Evolutionary conservation across 2,888 invertebrate species (phyloP), one percentile per base, ranked within the genome.

Genomic region (Prenolepis imparis): DNA sequence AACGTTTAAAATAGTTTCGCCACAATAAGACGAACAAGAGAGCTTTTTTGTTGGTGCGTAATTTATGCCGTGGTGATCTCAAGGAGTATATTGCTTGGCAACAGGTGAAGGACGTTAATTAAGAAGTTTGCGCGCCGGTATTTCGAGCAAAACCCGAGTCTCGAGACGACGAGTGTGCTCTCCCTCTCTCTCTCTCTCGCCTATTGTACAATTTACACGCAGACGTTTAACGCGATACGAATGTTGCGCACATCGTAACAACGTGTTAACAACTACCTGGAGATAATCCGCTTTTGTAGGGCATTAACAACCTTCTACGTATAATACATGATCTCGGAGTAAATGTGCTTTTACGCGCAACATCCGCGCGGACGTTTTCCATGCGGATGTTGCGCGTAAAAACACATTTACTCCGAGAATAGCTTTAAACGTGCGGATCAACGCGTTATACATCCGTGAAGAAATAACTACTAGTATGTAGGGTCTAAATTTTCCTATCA

Each of bases 91-190:
- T 80, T 73, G 68, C 78, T 80, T 73, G 78, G 78, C 78, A 80
- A 80, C 78, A 80, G 78, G 78, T 80, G 78, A 80, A 80, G 74
- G 59, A 73, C 59, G 78, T 80, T 80, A 80, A 80, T 80, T 80
- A 80, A 80, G 78, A 80, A 80, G 78, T 80, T 80, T 59, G 18
- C 73, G 78, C 78, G 77, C 15, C 32, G 32, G 59, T 59, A 72
- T 80, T 80, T 72, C 73, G 73, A 44, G 74, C 78, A 59, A 78
- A 57, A 78, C n/a, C 24, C 41, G 55, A 57, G 72, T 70, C 70
- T 70, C 77, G 28, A 28, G 41, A 9, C 41, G 24, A 15, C 57
- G 52, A n/a, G 70, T 2, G 18, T 18, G 36, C 77, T 18, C 15
- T 78, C 32, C 41, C 57, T 18, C 48, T 48, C 48, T 48, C 48